These are phyloP conservation scores for Hoplodrina ambigua DNA, from an alignment of 2,888 invertebrate species.

Conservation along the genomic window DNA sequence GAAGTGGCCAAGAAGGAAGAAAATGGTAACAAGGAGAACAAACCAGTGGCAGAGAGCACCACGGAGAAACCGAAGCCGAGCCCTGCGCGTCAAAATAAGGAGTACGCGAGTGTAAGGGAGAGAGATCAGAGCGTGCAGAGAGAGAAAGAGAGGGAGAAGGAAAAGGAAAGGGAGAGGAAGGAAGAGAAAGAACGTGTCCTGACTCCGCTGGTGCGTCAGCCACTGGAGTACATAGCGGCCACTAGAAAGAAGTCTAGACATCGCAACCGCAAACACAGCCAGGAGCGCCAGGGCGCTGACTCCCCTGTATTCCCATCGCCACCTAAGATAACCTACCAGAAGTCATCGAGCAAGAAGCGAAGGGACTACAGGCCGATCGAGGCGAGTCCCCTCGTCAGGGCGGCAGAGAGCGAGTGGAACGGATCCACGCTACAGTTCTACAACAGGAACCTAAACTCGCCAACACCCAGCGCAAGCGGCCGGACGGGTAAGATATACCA, in stretches of 20 bases:
- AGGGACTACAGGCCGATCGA: slow-evolving; percentile 91
- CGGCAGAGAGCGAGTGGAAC: slow-evolving; percentile 91
- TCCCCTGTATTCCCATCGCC: slow-evolving; percentile 93
- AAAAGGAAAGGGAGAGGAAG: slow-evolving; percentile 72
- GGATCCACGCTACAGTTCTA: slow-evolving; percentile 93
- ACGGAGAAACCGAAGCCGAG: slow-evolving; percentile 72
- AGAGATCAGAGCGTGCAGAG: slow-evolving; percentile 67
- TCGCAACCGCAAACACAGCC: slow-evolving; percentile 92
- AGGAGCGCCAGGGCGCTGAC: slow-evolving; percentile 92
- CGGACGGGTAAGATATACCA: slow-evolving; percentile 87
- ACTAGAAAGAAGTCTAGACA: slow-evolving; percentile 93
- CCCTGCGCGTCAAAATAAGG: slow-evolving; percentile 66
- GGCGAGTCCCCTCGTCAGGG: slow-evolving; percentile 85
- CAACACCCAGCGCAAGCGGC: slow-evolving; percentile 90
- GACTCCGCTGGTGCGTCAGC: slow-evolving; percentile 93
- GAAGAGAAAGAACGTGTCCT: slow-evolving; percentile 88
- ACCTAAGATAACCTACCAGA: slow-evolving; percentile 91
- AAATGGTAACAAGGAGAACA: slow-evolving; percentile 79
- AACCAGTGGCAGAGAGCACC: slow-evolving; percentile 78
- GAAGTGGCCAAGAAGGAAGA: slow-evolving; percentile 80
- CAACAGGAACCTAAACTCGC: slow-evolving; percentile 91
- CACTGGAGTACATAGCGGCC: slow-evolving; percentile 93
- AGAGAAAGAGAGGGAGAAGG: slow-evolving; percentile 61
- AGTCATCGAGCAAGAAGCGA: slow-evolving; percentile 89
- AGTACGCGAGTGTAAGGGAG: slow-evolving; percentile 71